Evolutionary conservation across 2,113 vertebrate genomes (phyloP), one percentile per base, ranked within the genome.

Genomic region (Burhinus bistriatus): DNA sequence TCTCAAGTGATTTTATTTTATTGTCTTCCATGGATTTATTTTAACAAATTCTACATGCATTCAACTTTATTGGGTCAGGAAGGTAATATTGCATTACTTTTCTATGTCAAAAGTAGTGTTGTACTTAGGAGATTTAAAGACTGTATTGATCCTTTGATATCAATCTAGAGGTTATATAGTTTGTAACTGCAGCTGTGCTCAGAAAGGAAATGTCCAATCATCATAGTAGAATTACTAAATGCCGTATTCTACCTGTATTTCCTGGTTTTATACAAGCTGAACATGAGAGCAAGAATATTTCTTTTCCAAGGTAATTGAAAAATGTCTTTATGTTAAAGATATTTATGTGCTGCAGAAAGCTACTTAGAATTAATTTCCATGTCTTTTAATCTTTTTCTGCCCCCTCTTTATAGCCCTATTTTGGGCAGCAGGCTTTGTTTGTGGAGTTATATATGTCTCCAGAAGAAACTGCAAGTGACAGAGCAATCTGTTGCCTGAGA

Each of bases 31-130:
- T 72, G 61, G 42, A 79, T 95, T 32, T 77, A 64, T 95, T 97
- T 96, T 90, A 85, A 86, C 7, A 23, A 73, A 86, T 92, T 86
- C 38, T 96, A 32, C 26, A 30, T 55, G 29, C 38, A 59, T 36
- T 82, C 66, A 94, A 82, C 64, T 96, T 93, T 95, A 83, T 54
- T 95, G 23, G 73, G 66, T n/a, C 15, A 30, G 38, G 93, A 95
- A 77, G 12, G 8, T 90, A 77, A 69, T 68, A 80, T 52, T 95
- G 72, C 59, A 52, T 71, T 91, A 72, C 19, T 55, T 82, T 70
- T 76, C 87, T 38, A 83, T 70, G 42, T 85, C 47, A 87, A n/a
- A 93, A 61, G 9, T 85, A 45, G 75, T 82, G 17, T 62, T 78
- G 19, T 40, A 75, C 14, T 68, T 86, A 29, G 12, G 17, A 73